These are phyloP conservation scores for Drosophila prolongata DNA, from an alignment of 2,888 invertebrate species.

Conservation along the genomic window DNA sequence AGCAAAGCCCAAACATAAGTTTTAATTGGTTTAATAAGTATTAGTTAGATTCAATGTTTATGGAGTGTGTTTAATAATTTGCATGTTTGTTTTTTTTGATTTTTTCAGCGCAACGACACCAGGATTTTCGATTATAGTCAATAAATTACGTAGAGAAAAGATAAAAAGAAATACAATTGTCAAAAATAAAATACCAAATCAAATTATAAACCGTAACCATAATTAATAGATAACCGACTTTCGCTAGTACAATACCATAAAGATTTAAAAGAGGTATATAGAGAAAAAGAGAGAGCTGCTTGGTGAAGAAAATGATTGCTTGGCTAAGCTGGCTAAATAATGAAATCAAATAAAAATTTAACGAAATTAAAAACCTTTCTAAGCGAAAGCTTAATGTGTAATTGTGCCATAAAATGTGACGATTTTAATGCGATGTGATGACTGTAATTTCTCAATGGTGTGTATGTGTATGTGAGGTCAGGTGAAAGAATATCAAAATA, in stretches of 20 bases:
- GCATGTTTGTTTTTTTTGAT: conserved; percentile 47
- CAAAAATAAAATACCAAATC: conserved; percentile 75
- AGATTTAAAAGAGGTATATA: conserved; percentile 24
- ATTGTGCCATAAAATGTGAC: conserved; percentile 51
- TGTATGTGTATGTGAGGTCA: conserved; percentile 22
- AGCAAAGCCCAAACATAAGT: conserved; percentile 66
- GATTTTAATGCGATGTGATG: conserved; percentile 35
- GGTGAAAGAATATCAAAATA: conserved; percentile 50
- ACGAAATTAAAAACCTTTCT: conserved; percentile 28
- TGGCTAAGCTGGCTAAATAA: conserved; percentile 64
- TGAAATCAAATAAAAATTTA: conserved; percentile 39
- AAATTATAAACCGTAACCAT: conserved; percentile 72
- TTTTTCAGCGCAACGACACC: conserved; percentile 82
- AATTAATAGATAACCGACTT: conserved; percentile 51
- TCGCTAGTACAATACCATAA: conserved; percentile 49
- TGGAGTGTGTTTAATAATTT: conserved; percentile 51
- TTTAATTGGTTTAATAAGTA: conserved; percentile 46
- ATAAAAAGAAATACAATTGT: conserved; percentile 79
- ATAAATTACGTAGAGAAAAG: conserved; percentile 71
- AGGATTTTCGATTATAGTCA: conserved; percentile 66
- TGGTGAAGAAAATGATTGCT: conserved; percentile 50
- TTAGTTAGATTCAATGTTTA: conserved; percentile 52
- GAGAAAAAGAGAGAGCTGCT: conserved; percentile 39
- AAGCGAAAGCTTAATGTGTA: conserved; percentile 63
- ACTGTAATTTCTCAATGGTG: conserved; percentile 42